phyloP scores from a whole-genome alignment of 2,888 invertebrate species.

The Oasisia sp. region DNA sequence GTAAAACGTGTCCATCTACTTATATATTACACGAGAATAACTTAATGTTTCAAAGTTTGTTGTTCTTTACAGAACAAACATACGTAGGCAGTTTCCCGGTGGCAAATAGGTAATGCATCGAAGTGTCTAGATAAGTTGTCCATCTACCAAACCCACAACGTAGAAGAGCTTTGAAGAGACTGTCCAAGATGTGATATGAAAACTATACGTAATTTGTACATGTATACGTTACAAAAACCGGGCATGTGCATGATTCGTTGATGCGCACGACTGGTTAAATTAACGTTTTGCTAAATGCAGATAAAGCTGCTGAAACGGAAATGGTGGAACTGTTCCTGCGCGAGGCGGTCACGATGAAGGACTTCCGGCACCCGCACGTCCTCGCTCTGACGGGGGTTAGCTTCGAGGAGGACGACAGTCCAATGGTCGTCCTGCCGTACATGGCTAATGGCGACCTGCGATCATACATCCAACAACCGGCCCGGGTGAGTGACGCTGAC shows the following conservation, averaged over 20 bases:
- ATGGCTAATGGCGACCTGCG: constrained; percentile 68
- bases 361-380: constrained; percentile 68
- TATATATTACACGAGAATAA: too few relatives aligned
- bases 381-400: constrained; percentile 66
- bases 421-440: constrained; percentile 68
- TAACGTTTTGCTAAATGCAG: background rate
- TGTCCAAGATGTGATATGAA: too few relatives aligned
- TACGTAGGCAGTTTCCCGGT: background rate
- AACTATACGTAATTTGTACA: too few relatives aligned
- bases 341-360: constrained; percentile 67
- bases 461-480: constrained; percentile 63
- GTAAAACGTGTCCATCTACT: too few relatives aligned
- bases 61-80: background rate
- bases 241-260: too few relatives aligned
- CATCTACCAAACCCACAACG: too few relatives aligned
- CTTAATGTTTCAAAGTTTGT: too few relatives aligned
- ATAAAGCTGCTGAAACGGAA: constrained; percentile 53
- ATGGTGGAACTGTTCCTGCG: constrained; percentile 64
- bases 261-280: too few relatives aligned
- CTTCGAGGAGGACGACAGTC: constrained; percentile 63
- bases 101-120: constrained; percentile 35
- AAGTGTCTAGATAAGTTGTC: background rate
- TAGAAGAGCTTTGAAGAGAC: too few relatives aligned
- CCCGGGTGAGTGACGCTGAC: constrained; percentile 48
- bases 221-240: too few relatives aligned